Conservation (phyloP, 2,797 vertebrate species). For the Sebastes matsubarae region DNA sequence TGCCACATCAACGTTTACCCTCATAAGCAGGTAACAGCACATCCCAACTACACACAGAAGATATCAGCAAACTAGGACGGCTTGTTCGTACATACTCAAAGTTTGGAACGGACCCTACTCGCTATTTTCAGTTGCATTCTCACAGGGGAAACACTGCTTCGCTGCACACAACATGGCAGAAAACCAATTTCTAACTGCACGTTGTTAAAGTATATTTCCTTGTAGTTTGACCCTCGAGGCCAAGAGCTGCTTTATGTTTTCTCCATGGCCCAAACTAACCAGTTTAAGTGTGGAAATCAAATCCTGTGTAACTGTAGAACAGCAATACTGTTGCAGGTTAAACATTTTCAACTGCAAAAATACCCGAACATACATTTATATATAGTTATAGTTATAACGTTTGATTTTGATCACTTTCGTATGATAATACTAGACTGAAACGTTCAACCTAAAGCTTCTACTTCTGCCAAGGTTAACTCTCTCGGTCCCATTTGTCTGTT, state of each 20-base stretch:
- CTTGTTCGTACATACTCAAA: not conserved
- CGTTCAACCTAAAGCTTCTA: not conserved
- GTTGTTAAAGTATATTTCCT: not conserved
- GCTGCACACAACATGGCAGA: not conserved
- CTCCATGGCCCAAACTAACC: slow-evolving; percentile 41
- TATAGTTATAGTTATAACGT: not conserved
- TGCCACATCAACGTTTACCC: slow-evolving; percentile 99
- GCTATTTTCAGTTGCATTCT: not conserved
- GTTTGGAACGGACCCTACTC: not conserved
- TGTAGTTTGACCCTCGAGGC: not conserved
- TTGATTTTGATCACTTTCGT: not conserved
- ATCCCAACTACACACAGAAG: not conserved
- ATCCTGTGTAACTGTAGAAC: not conserved
- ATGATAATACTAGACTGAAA: not conserved
- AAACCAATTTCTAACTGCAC: not conserved
- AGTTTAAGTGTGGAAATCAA: slow-evolving; percentile 38
- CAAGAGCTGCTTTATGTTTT: not conserved
- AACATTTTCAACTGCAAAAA: not conserved
- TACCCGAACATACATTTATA: not conserved
- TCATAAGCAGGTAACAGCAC: slow-evolving; percentile 92
- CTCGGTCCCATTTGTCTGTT: not conserved
- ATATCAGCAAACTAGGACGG: not conserved
- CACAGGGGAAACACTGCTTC: not conserved
- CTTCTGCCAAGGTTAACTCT: not conserved
- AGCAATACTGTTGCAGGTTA: not conserved